Evolutionary conservation across 2,888 invertebrate genomes (phyloP).

Genomic region (Leptinotarsa peninsularis): DNA sequence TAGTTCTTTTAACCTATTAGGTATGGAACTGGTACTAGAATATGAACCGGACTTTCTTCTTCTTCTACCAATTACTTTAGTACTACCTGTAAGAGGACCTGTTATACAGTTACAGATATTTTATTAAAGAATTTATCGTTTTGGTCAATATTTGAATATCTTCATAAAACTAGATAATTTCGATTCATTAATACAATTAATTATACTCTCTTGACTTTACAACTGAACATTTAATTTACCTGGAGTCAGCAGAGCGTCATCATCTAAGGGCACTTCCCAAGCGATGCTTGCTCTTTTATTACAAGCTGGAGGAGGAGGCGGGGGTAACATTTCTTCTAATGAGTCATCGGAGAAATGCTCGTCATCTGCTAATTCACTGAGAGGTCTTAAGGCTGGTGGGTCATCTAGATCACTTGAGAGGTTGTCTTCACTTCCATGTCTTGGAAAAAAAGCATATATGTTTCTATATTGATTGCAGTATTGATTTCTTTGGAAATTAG

Average conservation of each 20-base stretch:
- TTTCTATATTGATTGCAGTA: background rate
- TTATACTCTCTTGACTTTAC: too few species aligned
- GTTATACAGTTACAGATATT: background rate
- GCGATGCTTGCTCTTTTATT: constrained; percentile 86
- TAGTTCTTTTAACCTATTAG: constrained; percentile 75
- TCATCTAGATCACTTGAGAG: constrained; percentile 62
- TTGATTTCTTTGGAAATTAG: too few species aligned
- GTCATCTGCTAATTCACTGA: constrained; percentile 67
- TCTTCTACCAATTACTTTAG: constrained; percentile 61
- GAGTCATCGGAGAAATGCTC: constrained; percentile 87
- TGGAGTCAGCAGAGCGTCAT: constrained; percentile 77
- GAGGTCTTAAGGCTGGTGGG: constrained; percentile 54
- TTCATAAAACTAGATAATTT: too few species aligned
- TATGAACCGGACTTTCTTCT: constrained; percentile 67
- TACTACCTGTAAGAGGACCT: constrained; percentile 52
- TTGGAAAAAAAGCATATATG: constrained; percentile 16
- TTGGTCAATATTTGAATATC: too few species aligned
- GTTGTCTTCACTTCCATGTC: constrained; percentile 63
- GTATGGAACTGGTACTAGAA: constrained; percentile 80
- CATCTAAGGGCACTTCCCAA: constrained; percentile 86
- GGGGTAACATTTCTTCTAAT: constrained; percentile 80
- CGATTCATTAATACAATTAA: too few species aligned
- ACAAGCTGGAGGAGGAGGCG: constrained; percentile 68
- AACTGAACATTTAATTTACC: constrained; percentile 55
- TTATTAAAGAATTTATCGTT: too few species aligned